A percentile compares a stretch with the other conserved stretches of the same genome.
phyloP scores from a whole-genome alignment of 1,140 invertebrate genomes.

The Lepidotrigona ventralis region DNA sequence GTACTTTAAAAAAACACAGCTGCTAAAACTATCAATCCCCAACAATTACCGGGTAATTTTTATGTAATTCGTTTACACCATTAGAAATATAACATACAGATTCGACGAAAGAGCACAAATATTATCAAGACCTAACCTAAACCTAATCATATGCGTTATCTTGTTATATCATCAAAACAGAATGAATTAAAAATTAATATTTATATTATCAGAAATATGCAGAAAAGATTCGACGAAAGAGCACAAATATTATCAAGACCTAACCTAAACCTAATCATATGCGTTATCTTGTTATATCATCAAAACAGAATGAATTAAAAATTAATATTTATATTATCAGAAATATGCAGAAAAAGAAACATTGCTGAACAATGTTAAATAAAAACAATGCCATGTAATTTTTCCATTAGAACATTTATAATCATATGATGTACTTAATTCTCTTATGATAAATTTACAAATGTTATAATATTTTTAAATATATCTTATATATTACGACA shows the following conservation, averaged over 20 bases:
- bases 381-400: neutral
- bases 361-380: neutral
- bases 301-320: neutral
- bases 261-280: neutral
- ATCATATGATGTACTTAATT: neutral
- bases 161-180: neutral
- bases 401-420: neutral
- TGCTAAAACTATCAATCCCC: neutral
- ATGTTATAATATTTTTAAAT: neutral
- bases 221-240: neutral
- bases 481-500: neutral
- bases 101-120: neutral
- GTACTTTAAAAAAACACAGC: neutral
- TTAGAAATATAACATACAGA: neutral
- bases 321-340: neutral
- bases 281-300: neutral
- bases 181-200: neutral
- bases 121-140: too few species aligned
- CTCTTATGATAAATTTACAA: neutral
- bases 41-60: neutral
- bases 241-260: too few species aligned
- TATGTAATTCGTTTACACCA: conserved; percentile 4
- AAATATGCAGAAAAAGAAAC: neutral
- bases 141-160: neutral
- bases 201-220: neutral